These are phyloP conservation scores for Brachylomia viminalis DNA, from an alignment of 2,888 invertebrate species.

Conservation along the genomic window DNA sequence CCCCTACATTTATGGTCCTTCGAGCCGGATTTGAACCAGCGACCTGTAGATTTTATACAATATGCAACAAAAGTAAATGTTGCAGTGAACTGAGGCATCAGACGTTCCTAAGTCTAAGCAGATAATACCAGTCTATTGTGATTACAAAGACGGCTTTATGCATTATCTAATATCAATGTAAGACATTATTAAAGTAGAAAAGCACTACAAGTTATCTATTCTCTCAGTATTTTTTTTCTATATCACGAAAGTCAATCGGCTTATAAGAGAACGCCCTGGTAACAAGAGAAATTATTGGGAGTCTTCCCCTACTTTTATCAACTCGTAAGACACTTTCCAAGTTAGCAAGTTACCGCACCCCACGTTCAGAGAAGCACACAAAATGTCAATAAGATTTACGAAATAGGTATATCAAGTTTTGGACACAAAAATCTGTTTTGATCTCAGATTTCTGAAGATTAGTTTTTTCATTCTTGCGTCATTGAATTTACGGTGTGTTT, in stretches of 20 bases:
- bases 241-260: conserved; percentile 40
- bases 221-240: not conserved
- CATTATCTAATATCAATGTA: not conserved
- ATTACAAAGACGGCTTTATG: not conserved
- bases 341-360: conserved; percentile 39
- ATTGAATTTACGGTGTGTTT: conserved; percentile 12
- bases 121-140: not conserved
- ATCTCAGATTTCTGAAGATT: conserved; percentile 16
- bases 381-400: conserved; percentile 43
- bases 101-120: not conserved
- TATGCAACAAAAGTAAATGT: too few relatives aligned
- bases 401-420: conserved; percentile 14
- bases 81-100: not conserved
- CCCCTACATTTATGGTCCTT: too few relatives aligned
- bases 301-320: conserved; percentile 33
- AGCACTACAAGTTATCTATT: conserved; percentile 4
- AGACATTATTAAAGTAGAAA: not conserved
- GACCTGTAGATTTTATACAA: too few relatives aligned
- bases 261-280: conserved; percentile 18
- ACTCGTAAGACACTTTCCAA: conserved; percentile 42
- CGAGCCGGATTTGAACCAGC: not conserved
- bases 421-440: conserved; percentile 16
- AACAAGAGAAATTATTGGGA: conserved; percentile 46
- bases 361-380: conserved; percentile 33
- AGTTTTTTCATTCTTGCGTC: conserved; percentile 3